Evolutionary conservation across 2,888 invertebrate species (phyloP).

Genomic region (Tenthredo scrophulariae): DNA sequence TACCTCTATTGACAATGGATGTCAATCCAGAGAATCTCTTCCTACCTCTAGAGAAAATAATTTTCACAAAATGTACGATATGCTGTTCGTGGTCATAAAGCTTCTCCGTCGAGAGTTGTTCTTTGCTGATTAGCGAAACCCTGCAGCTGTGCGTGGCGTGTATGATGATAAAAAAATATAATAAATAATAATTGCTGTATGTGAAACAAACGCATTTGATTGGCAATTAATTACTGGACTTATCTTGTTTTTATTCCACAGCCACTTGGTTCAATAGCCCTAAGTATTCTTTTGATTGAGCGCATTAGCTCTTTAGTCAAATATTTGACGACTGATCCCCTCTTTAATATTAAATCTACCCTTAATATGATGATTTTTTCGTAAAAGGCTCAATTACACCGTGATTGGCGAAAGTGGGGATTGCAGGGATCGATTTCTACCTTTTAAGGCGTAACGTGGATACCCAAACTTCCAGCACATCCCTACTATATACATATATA

Average conservation of each 20-base stretch:
- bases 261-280: background rate
- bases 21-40: background rate
- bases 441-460: constrained; percentile 20
- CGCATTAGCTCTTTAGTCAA: constrained; percentile 16
- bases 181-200: background rate
- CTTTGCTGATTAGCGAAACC: background rate
- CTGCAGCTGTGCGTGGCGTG: background rate
- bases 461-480: constrained; percentile 25
- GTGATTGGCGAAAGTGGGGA: constrained; percentile 38
- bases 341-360: background rate
- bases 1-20: background rate
- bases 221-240: background rate
- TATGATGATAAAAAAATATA: background rate
- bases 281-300: background rate
- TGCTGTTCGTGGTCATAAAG: background rate
- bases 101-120: background rate
- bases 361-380: constrained; percentile 8
- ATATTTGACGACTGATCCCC: constrained; percentile 17
- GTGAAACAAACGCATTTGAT: background rate
- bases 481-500: constrained; percentile 12
- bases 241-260: background rate
- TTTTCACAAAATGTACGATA: background rate
- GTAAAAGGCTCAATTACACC: constrained; percentile 28
- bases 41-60: background rate
- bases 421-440: constrained; percentile 34